Base-by-base conservation (phyloP, 2,113 vertebrate genomes). In the Xiphias gladius region DNA sequence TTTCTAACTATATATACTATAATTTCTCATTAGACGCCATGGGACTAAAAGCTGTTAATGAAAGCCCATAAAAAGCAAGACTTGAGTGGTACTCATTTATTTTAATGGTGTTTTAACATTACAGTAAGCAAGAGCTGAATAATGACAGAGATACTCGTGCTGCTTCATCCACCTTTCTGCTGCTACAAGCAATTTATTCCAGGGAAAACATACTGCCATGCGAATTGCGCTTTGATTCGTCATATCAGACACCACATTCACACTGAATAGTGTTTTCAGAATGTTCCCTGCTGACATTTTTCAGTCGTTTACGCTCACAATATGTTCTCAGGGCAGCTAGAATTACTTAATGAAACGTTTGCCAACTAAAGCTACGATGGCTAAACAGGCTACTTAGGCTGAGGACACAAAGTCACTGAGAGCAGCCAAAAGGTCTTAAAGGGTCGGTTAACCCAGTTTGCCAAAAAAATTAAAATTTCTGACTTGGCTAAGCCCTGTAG, bases 51-150 rank as follows among this genome's bases (percentile, higher is more conserved):
- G 26, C 64, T 73, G 75, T 52, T 80, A 73, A 82, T 85, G 70
- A 87, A 81, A 61, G 28, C 64, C 61, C 54, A 75, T 79, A 71
- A 86, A 79, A 46, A 71, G 74, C 13, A 52, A 70, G 35, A 74
- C 28, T 73, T 73, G 69, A 83, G 62, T 63, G 57, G 54, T 73
- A 80, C 67, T 87, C 64, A 73, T 81, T 84, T 82, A 84, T 79
- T 88, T 81, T 58, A 83, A 67, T 69, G 59, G 35, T 63, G 58
- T 67, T 35, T 64, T 68, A 74, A 70, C 13, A 67, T 65, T 66
- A 76, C 39, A 73, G 67, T 67, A 72, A 75, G 72, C 57, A 70
- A 62, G 37, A 59, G 39, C 30, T 26, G 37, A 73, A 22, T 50
- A 62, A 87, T 68, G 48, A 79, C 48, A 61, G 43, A 32, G 14